Conservation (phyloP, 1,140 invertebrate species). For the Drusus annulatus region DNA sequence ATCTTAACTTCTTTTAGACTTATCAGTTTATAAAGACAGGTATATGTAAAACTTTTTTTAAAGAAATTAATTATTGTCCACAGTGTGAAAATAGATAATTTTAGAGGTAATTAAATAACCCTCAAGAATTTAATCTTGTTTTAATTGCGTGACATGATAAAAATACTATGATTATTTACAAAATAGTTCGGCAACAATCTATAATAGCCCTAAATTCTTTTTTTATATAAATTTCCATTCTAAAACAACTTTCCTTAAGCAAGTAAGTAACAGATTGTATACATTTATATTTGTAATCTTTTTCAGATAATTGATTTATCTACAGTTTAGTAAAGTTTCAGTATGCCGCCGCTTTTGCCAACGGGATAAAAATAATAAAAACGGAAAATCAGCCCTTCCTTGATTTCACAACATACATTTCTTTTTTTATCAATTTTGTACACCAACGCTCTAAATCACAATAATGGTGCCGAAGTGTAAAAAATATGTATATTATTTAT, state of each 20-base stretch:
- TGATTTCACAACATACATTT: constrained; percentile 1
- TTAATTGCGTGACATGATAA: neutral
- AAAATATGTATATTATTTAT: constrained; percentile 29
- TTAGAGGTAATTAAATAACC: neutral
- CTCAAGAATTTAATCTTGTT: neutral
- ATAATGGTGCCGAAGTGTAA: neutral
- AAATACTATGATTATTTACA: neutral
- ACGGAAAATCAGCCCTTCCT: neutral
- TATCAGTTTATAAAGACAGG: too few species aligned
- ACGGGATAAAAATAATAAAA: neutral
- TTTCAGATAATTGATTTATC: constrained; percentile 13
- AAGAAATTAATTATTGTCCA: constrained; percentile 5
- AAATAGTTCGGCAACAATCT: neutral
- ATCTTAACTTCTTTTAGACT: too few species aligned
- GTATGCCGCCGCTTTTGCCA: neutral
- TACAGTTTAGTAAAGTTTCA: constrained; percentile 1
- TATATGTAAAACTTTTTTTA: too few species aligned
- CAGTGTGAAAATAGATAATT: constrained; percentile 19
- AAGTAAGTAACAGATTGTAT: constrained; percentile 29
- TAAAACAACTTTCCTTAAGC: constrained; percentile 15
- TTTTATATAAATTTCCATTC: neutral
- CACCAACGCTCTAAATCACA: neutral
- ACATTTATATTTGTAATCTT: constrained; percentile 4
- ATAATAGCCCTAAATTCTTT: neutral
- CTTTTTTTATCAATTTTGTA: neutral